These are phyloP conservation scores for Cettia cetti DNA, from an alignment of 2,113 vertebrate species.

Conservation along the genomic window DNA sequence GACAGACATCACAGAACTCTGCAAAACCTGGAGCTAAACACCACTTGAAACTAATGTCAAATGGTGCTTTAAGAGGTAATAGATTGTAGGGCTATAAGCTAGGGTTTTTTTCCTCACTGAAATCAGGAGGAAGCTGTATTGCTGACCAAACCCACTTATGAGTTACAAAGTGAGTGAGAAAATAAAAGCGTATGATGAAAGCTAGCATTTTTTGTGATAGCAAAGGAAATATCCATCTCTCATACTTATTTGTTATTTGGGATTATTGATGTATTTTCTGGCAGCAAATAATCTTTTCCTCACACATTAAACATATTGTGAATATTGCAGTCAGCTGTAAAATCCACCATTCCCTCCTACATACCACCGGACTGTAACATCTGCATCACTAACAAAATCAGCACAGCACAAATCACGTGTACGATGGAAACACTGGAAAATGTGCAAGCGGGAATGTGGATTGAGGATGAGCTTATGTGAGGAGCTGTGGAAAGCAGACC, in stretches of 20 bases:
- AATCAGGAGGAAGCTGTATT: background rate
- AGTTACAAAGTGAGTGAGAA: slow-evolving; percentile 1
- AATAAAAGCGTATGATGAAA: slow-evolving; percentile 23
- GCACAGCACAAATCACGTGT: background rate
- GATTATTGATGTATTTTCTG: slow-evolving; percentile 42
- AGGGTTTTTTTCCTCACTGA: background rate
- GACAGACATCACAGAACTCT: background rate
- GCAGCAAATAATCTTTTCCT: slow-evolving; percentile 37
- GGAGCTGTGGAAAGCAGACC: background rate
- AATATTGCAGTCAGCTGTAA: slow-evolving; percentile 40
- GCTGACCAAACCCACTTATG: background rate
- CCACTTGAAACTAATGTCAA: background rate
- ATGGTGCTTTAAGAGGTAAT: background rate
- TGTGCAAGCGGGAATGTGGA: fast-evolving
- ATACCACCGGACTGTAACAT: slow-evolving; percentile 8
- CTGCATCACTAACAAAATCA: slow-evolving; percentile 15
- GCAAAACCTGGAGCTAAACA: slow-evolving; percentile 9
- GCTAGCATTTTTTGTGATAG: background rate
- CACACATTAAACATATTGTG: slow-evolving; percentile 4
- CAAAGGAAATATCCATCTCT: slow-evolving; percentile 11
- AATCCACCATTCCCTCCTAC: slow-evolving; percentile 28
- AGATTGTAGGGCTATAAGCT: background rate
- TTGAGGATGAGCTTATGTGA: background rate
- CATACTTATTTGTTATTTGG: background rate
- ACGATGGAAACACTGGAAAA: background rate